Percentiles rank a stretch among this genome's conserved stretches.
These are phyloP conservation scores for Esox masquinongy DNA, from an alignment of 2,797 vertebrate genomes.

Conservation along the genomic window DNA sequence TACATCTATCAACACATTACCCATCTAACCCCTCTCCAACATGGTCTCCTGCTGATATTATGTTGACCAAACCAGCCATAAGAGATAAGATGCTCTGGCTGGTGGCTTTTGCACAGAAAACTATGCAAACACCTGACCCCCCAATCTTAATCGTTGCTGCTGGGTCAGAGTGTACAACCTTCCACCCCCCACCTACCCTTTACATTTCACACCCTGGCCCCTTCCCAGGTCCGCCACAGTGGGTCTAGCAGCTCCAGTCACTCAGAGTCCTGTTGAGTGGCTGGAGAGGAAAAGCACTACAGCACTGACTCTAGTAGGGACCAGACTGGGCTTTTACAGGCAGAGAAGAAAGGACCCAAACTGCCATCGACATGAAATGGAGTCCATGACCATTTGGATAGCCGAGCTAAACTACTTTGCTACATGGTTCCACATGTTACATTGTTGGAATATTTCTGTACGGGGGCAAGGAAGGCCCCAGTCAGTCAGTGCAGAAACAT, in stretches of 20 bases:
- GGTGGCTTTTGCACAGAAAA: conserved; percentile 81
- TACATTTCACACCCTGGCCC: conserved; percentile 32
- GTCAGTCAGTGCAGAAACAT: conserved; percentile 75
- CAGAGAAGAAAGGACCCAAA: conserved; percentile 63
- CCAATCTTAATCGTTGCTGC: conserved; percentile 76
- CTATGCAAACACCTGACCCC: conserved; percentile 82
- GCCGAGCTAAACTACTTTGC: conserved; percentile 35
- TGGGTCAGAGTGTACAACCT: conserved; percentile 77
- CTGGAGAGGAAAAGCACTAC: conserved; percentile 56
- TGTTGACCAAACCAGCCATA: conserved; percentile 68
- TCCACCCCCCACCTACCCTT: conserved; percentile 7
- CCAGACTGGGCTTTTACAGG: conserved; percentile 36
- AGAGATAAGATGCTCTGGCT: conserved; percentile 74
- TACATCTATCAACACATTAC: conserved; percentile 43
- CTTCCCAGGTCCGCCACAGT: conserved; percentile 8
- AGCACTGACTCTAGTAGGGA: conserved; percentile 31
- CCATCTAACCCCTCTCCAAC: conserved; percentile 39
- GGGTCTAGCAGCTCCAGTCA: conserved; percentile 47
- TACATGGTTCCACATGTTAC: conserved; percentile 60
- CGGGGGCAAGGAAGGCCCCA: conserved; percentile 76
- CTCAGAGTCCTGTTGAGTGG: conserved; percentile 58
- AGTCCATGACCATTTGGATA: conserved; percentile 57
- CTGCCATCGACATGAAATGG: conserved; percentile 70
- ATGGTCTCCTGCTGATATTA: conserved; percentile 64
- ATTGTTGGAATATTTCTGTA: conserved; percentile 72